These are phyloP conservation scores for Stomatorhinus walkeri DNA, from an alignment of 2,797 vertebrate genomes.

Conservation along the genomic window DNA sequence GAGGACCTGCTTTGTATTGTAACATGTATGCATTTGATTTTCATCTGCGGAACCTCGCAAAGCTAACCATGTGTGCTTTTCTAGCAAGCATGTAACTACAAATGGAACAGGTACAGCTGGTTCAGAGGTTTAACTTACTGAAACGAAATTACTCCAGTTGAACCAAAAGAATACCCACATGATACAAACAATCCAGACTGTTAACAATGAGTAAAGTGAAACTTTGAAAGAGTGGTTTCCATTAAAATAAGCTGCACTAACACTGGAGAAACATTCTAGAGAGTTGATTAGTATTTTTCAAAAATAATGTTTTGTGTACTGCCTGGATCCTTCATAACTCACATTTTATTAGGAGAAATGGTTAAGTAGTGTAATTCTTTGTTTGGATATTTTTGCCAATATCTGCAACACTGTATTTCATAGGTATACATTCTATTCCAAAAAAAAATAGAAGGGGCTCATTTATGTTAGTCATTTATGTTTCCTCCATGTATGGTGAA, in stretches of 20 bases:
- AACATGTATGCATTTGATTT: conserved; percentile 6
- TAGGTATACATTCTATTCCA: neutral
- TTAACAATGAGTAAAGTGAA: neutral
- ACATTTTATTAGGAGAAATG: neutral
- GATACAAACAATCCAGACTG: neutral
- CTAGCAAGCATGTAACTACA: neutral
- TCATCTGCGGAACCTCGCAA: neutral
- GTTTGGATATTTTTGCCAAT: neutral
- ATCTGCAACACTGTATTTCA: neutral
- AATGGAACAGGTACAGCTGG: neutral
- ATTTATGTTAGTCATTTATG: too few species aligned
- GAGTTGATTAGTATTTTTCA: neutral
- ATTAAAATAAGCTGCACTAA: neutral
- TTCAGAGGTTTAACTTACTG: neutral
- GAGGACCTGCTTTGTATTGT: neutral
- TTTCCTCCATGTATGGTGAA: neutral
- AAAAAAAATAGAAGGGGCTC: neutral
- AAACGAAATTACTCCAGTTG: neutral
- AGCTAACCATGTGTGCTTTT: neutral
- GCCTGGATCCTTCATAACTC: neutral
- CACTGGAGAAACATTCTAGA: neutral
- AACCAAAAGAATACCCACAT: neutral
- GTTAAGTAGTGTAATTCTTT: neutral
- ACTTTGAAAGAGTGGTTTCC: neutral
- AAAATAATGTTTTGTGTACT: neutral